Evolutionary conservation across 2,113 vertebrate species (phyloP), one percentile per base, ranked within the genome.

Genomic region (Heterocephalus glaber): DNA sequence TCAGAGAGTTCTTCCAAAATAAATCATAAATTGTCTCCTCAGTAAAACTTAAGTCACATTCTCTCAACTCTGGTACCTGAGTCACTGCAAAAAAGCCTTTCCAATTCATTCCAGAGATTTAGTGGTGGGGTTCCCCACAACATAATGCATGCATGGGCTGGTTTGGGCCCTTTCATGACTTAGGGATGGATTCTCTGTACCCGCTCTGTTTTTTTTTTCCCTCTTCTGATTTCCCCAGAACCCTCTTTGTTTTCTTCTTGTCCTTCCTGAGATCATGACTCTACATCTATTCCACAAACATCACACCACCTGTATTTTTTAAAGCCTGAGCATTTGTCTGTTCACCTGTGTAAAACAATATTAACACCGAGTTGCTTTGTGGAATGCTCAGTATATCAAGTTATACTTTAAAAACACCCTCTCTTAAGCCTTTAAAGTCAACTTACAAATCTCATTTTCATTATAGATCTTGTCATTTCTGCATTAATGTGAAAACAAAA

Each of bases 401-500:
- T 54, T 70, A 54, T 54, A 26, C 22, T 79, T 92, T 77, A 44
- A 49, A 90, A 92, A 49, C 0, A 61, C 17, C 9, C 44, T 56
- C 84, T 79, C 33, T 68, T 68, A 85, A 84, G 56, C 11, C 60
- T 60, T 49, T 54, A 66, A 41, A 35, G 4, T 84, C 44, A 88
- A 88, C 60, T 68, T 66, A 49, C 28, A 95, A 47, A 63, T 84
- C 22, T 87, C 44, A 38, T 82, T 94, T 80, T 77, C 49, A 70
- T 79, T 74, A 52, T 79, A 83, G 77, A 83, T 92, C 28, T 92
- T 89, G 76, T 63, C 8, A 41, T 19, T 61, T 96, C 86, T 79
- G 41, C 24, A 74, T 92, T 79, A 84, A 86, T 54, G 9, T 49
- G 30, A 66, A 86, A 82, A 41, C 28, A 80, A 35, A 81, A 44